phyloP scores from a whole-genome alignment of 2,113 vertebrate genomes.

The Caracal caracal region DNA sequence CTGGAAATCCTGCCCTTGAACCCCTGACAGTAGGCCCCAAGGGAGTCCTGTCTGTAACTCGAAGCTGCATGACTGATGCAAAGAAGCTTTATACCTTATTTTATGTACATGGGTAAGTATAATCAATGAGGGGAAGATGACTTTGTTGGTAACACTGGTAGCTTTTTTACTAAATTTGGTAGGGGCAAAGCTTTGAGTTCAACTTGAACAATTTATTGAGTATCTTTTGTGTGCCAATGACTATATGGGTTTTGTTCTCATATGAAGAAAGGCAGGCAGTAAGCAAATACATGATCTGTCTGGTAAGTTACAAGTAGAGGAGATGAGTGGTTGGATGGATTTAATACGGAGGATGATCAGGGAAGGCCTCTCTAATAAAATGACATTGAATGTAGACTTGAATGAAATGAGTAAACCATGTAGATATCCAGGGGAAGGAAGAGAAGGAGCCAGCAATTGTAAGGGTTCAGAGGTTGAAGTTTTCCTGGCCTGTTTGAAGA shows the following conservation, averaged over 20 bases:
- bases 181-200: conserved; percentile 1
- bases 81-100: conserved; percentile 96
- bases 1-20: conserved; percentile 95
- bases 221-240: neutral
- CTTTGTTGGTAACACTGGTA: neutral
- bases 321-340: neutral
- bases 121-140: conserved; percentile 24
- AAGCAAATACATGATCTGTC: neutral
- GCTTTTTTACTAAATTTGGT: conserved; percentile 1
- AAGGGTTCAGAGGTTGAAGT: neutral
- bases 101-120: conserved; percentile 95
- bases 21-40: conserved; percentile 94
- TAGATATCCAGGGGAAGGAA: neutral
- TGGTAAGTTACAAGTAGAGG: neutral
- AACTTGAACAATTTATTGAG: neutral
- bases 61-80: conserved; percentile 93
- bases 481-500: neutral
- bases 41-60: conserved; percentile 93
- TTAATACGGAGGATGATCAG: neutral
- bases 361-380: conserved; percentile 8
- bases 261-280: neutral
- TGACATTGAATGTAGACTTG: neutral
- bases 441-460: neutral
- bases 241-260: neutral
- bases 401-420: neutral